phyloP scores from a whole-genome alignment of 2,888 invertebrate genomes.

The Stegophylla sp. region DNA sequence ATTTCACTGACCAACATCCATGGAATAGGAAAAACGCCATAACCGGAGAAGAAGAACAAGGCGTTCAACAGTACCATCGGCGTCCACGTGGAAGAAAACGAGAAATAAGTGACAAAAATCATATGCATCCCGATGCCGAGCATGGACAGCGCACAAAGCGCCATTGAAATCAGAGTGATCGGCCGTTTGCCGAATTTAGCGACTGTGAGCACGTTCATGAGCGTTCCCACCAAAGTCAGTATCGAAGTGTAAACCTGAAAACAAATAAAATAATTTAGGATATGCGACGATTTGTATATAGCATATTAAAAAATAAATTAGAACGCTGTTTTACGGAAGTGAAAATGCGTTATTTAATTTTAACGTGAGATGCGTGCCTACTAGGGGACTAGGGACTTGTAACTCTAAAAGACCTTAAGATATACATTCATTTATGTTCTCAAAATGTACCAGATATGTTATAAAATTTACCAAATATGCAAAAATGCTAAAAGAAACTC shows the following conservation, averaged over 20 bases:
- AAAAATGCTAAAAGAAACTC: no score
- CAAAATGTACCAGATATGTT: no score
- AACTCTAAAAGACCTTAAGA: no score
- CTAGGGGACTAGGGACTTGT: no score
- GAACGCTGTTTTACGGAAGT: no score
- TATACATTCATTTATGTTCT: no score
- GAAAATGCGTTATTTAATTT: no score
- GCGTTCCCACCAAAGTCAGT: slow-evolving; percentile 61
- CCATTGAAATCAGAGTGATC: slow-evolving; percentile 66
- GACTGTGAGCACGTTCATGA: slow-evolving; percentile 61
- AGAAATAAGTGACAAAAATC: slow-evolving; percentile 62
- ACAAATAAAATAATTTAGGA: neutral
- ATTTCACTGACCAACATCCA: slow-evolving; percentile 70
- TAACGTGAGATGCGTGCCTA: no score
- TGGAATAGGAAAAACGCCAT: slow-evolving; percentile 66
- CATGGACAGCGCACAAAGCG: slow-evolving; percentile 65
- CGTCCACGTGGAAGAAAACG: slow-evolving; percentile 65
- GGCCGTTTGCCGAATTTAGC: slow-evolving; percentile 64
- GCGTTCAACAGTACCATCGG: slow-evolving; percentile 67
- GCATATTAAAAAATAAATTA: no score
- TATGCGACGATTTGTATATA: neutral
- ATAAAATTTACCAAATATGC: no score
- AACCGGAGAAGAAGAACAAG: slow-evolving; percentile 66
- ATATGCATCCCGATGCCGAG: slow-evolving; percentile 67
- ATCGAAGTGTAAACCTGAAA: slow-evolving; percentile 61